Conservation (phyloP, 2,888 invertebrate genomes). For the Dichetophora obliterata region DNA sequence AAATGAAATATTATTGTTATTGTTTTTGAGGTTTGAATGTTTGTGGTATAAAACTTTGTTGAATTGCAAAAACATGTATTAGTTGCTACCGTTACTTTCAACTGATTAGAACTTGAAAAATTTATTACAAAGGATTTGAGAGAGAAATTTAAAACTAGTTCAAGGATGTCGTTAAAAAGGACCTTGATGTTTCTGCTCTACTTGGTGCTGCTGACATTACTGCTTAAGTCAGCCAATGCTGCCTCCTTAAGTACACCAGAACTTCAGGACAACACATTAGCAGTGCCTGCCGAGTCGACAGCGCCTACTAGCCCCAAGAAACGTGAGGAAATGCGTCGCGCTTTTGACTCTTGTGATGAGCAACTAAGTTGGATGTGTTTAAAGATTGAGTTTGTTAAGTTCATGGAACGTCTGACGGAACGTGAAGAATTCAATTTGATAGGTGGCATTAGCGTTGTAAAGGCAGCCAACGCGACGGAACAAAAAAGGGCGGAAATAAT, state of each 20-base stretch:
- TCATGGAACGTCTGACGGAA: constrained; percentile 81
- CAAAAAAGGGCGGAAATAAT: constrained; percentile 77
- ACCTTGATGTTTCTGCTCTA: constrained; percentile 59
- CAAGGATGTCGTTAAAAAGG: constrained; percentile 54
- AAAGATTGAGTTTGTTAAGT: constrained; percentile 82
- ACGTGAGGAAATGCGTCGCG: constrained; percentile 54
- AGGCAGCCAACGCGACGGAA: constrained; percentile 75
- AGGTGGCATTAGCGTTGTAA: constrained; percentile 82
- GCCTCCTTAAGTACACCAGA: constrained; percentile 49
- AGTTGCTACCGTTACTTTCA: constrained; percentile 23
- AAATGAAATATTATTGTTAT: neutral
- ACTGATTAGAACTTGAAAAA: neutral
- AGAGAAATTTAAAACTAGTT: neutral
- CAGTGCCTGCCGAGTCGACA: constrained; percentile 37
- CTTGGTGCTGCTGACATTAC: constrained; percentile 54
- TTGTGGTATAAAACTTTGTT: constrained; percentile 28
- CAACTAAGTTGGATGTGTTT: constrained; percentile 81
- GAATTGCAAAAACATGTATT: constrained; percentile 7
- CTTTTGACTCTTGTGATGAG: constrained; percentile 72
- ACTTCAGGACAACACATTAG: constrained; percentile 25
- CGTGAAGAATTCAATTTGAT: constrained; percentile 76
- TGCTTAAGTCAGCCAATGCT: constrained; percentile 54
- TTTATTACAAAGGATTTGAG: neutral
- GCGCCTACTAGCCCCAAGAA: constrained; percentile 28
- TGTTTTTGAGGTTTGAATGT: constrained; percentile 21